Conservation (phyloP, 2,113 vertebrate species). For the Pelecanus crispus region DNA sequence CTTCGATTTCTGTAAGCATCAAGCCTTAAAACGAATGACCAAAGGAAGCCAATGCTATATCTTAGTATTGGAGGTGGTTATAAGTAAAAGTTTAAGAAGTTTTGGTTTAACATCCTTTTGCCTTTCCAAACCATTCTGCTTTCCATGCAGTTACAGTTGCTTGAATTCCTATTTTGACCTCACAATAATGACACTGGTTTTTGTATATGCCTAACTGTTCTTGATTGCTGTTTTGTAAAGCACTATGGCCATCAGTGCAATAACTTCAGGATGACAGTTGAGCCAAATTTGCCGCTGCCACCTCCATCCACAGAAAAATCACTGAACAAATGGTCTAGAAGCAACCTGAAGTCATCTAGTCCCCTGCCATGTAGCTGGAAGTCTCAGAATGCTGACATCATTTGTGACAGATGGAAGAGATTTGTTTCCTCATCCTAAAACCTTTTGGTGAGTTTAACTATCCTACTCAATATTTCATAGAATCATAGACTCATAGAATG, state of each 20-base stretch:
- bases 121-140: neutral
- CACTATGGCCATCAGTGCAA: neutral
- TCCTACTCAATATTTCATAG: neutral
- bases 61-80: neutral
- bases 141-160: neutral
- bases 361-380: neutral
- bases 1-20: neutral
- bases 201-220: neutral
- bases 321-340: neutral
- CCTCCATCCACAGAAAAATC: neutral
- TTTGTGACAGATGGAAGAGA: slow-evolving; percentile 12
- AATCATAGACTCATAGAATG: too few species aligned
- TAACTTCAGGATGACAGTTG: neutral
- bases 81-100: neutral
- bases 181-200: neutral
- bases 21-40: neutral
- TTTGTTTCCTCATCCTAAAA: neutral
- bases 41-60: neutral
- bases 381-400: neutral
- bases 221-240: neutral
- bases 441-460: neutral
- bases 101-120: neutral
- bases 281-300: neutral
- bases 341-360: neutral
- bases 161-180: neutral